These are phyloP conservation scores for Drosophila asahinai DNA, from an alignment of 1,140 invertebrate species.

Conservation along the genomic window DNA sequence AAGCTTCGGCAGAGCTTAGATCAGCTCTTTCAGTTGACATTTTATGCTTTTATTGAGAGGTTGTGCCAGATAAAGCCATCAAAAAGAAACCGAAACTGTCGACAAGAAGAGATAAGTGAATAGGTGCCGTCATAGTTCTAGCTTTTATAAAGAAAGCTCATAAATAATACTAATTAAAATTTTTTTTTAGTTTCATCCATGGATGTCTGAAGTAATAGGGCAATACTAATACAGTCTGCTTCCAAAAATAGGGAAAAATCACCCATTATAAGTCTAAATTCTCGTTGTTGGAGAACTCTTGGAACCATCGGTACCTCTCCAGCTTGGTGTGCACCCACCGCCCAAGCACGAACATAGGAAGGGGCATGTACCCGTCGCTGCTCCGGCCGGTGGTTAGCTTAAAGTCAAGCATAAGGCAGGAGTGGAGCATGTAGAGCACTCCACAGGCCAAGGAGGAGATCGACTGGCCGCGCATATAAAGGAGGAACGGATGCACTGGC, in stretches of 20 bases:
- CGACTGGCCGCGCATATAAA: conserved; percentile 21
- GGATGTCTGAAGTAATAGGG: too few relatives aligned
- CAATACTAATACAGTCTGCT: too few relatives aligned
- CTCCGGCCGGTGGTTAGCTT: conserved; percentile 11
- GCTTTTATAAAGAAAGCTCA: too few relatives aligned
- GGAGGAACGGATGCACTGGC: conserved; percentile 31
- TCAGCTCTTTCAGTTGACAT: background rate
- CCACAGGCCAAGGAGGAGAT: conserved; percentile 35
- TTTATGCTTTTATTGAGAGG: background rate
- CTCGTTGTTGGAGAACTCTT: conserved; percentile 4
- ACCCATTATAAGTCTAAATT: background rate
- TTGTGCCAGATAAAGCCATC: background rate
- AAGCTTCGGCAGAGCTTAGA: background rate
- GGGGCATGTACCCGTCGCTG: conserved; percentile 20
- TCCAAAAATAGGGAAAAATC: too few relatives aligned
- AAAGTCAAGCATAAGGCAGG: conserved; percentile 34
- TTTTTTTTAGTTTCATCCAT: too few relatives aligned
- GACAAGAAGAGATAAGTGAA: background rate
- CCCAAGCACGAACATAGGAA: conserved; percentile 30
- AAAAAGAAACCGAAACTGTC: background rate
- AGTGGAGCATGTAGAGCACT: conserved; percentile 44
- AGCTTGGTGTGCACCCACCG: conserved; percentile 16
- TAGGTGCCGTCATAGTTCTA: background rate
- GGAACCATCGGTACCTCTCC: conserved; percentile 26
- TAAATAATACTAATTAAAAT: too few relatives aligned